These are phyloP conservation scores for Tenthredo livida DNA, from an alignment of 2,888 invertebrate genomes.

Conservation along the genomic window DNA sequence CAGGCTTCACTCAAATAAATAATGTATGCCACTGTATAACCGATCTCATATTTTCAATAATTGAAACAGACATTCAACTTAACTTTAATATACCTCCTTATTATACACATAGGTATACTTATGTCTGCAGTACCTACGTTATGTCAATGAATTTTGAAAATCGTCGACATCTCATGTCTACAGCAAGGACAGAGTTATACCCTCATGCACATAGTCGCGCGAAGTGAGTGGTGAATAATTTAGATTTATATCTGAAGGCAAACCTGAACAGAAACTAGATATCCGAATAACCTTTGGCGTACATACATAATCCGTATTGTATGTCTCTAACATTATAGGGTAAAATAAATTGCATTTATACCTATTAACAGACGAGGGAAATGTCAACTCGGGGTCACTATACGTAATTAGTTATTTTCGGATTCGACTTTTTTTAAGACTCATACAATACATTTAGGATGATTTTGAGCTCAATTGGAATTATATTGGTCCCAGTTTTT, in stretches of 20 bases:
- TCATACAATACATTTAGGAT: background rate
- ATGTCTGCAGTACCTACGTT: background rate
- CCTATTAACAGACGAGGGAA: background rate
- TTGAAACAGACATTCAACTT: background rate
- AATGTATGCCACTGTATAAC: background rate
- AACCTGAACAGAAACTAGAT: slow-evolving; percentile 18
- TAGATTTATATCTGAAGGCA: slow-evolving; percentile 17
- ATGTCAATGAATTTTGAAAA: slow-evolving; percentile 10
- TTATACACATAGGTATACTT: background rate
- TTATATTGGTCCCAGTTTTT: no score
- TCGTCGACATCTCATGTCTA: background rate
- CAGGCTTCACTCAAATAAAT: background rate
- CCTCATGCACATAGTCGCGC: background rate
- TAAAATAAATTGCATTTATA: background rate
- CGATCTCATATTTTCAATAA: background rate
- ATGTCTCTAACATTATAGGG: background rate
- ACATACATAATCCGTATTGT: background rate
- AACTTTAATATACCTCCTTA: background rate
- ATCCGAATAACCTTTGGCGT: background rate
- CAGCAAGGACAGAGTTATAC: background rate
- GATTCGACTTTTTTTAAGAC: background rate
- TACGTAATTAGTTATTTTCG: background rate
- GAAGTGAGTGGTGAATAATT: slow-evolving; percentile 22
- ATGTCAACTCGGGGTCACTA: background rate
- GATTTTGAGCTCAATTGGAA: background rate